Conservation (phyloP, 2,888 invertebrate genomes). For the Bellardia bayeri region DNA sequence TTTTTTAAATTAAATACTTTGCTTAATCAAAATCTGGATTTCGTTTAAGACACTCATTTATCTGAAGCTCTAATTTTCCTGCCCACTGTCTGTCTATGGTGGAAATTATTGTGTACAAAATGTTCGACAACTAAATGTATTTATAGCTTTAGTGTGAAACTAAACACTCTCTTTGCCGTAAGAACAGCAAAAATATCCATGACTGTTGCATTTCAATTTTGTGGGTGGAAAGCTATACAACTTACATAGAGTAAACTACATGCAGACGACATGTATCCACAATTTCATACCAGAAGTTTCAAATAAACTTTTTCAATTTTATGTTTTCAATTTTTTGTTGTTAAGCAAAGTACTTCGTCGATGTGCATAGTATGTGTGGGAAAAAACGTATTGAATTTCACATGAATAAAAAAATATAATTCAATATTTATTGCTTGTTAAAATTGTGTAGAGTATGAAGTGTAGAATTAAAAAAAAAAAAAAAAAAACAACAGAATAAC, state of each 20-base stretch:
- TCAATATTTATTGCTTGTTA: conserved; percentile 75
- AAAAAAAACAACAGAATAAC: conserved; percentile 26
- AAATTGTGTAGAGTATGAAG: conserved; percentile 58
- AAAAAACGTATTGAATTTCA: conserved; percentile 73
- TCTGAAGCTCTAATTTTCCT: background rate
- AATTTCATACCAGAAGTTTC: conserved; percentile 55
- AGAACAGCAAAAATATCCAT: conserved; percentile 65
- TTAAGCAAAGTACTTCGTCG: conserved; percentile 19
- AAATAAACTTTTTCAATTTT: conserved; percentile 69
- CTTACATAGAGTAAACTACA: background rate
- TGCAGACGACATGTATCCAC: conserved; percentile 24
- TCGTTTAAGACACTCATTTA: no score
- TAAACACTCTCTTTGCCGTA: conserved; percentile 68
- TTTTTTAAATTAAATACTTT: background rate
- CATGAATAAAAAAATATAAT: conserved; percentile 58
- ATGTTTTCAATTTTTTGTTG: background rate
- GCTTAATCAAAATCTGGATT: no score
- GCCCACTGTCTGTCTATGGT: conserved; percentile 1
- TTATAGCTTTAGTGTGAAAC: conserved; percentile 71
- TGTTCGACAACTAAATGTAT: conserved; percentile 68
- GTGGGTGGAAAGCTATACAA: conserved; percentile 62
- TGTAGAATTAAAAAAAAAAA: conserved; percentile 14
- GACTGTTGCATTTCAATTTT: conserved; percentile 67
- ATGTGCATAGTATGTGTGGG: conserved; percentile 64
- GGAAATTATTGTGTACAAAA: conserved; percentile 53